A percentile compares a stretch with the other conserved stretches of the same genome.
Evolutionary conservation across 2,797 vertebrate genomes (phyloP).

Genomic region (Pogoniulus pusillus): DNA sequence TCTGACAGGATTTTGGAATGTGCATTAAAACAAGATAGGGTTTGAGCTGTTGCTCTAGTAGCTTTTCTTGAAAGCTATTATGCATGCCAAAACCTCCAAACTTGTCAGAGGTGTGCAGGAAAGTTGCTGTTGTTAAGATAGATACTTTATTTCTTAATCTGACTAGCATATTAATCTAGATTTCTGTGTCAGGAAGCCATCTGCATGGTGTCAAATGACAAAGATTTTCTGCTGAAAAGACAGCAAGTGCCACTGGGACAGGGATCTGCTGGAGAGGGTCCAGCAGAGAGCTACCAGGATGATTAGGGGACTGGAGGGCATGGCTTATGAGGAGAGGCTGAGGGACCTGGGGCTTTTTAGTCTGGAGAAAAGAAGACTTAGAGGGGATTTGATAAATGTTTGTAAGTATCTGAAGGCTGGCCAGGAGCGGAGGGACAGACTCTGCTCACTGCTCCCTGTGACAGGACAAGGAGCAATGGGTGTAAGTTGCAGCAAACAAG

Average conservation of each 20-base stretch:
- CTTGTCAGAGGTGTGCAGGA: background rate
- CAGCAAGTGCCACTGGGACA: background rate
- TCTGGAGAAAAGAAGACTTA: too few relatives aligned
- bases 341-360: too few relatives aligned
- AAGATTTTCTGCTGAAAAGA: background rate
- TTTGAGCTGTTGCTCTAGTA: background rate
- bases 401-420: too few relatives aligned
- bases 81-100: background rate
- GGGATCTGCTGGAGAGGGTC: too few relatives aligned
- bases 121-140: background rate
- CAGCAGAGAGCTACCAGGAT: too few relatives aligned
- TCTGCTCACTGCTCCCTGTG: too few relatives aligned
- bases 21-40: background rate
- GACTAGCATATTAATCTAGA: background rate
- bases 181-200: background rate
- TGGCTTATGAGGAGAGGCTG: too few relatives aligned
- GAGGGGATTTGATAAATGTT: too few relatives aligned
- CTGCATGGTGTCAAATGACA: background rate
- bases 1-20: slow-evolving; percentile 10
- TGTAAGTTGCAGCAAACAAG: too few relatives aligned
- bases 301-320: too few relatives aligned
- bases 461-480: too few relatives aligned
- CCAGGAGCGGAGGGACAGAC: too few relatives aligned
- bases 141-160: background rate
- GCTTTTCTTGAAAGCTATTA: background rate